Conservation (phyloP, 2,888 invertebrate species). For the Kryphioiulus occultus region DNA sequence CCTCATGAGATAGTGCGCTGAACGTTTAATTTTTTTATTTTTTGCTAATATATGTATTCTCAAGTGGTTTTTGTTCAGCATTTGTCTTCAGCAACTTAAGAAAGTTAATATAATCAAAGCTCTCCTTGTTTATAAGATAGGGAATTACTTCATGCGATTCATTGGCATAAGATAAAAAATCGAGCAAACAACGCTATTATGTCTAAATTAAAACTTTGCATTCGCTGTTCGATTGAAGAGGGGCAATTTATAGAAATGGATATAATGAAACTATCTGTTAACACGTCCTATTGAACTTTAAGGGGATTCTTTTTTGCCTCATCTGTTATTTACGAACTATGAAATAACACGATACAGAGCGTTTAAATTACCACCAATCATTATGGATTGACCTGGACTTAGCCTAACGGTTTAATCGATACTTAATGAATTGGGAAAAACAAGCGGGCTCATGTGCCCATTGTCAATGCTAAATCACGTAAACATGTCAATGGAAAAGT, state of each 20-base stretch:
- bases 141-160: conserved; percentile 4
- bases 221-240: background rate
- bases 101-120: conserved; percentile 17
- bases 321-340: conserved; percentile 23
- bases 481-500: background rate
- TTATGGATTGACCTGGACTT: background rate
- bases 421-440: background rate
- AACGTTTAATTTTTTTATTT: background rate
- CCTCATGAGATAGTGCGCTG: background rate
- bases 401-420: conserved; percentile 16
- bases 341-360: conserved; percentile 23
- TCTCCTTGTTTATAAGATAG: conserved; percentile 23
- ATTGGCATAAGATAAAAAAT: background rate
- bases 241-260: background rate
- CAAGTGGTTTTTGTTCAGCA: conserved; percentile 23
- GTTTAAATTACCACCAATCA: background rate
- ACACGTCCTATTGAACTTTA: conserved; percentile 13
- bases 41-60: background rate
- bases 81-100: conserved; percentile 23
- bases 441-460: background rate
- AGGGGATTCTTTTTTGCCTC: background rate
- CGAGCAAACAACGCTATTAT: conserved; percentile 14
- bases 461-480: background rate
- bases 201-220: background rate
- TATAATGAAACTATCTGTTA: conserved; percentile 9